A percentile compares a stretch with the other conserved stretches of the same genome.
These are phyloP conservation scores for Acinonyx jubatus DNA, from an alignment of 2,113 vertebrate species.

Conservation along the genomic window DNA sequence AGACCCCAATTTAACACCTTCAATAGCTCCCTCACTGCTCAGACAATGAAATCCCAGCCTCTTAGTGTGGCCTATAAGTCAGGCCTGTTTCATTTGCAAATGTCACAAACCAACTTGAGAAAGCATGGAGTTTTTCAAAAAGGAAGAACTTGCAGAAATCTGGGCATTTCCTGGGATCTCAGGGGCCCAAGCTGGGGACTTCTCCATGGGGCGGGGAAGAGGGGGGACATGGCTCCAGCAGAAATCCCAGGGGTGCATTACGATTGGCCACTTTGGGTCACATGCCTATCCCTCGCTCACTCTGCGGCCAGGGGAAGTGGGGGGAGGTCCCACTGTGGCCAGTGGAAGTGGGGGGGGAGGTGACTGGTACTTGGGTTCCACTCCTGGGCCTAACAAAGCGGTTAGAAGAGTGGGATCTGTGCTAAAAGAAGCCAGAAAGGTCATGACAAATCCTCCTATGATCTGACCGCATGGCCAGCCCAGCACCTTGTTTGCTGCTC, in stretches of 20 bases:
- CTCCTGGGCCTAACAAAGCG: not conserved
- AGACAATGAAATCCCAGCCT: not conserved
- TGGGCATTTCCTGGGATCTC: not conserved
- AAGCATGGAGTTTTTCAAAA: not conserved
- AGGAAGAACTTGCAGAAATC: not conserved
- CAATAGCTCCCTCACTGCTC: not conserved
- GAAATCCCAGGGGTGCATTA: not conserved
- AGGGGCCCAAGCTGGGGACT: not conserved
- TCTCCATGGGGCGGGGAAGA: not conserved
- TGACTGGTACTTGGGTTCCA: not conserved
- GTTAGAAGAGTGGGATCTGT: not conserved
- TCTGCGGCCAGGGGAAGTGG: too few species aligned
- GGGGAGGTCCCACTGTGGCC: too few species aligned
- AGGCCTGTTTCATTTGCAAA: not conserved
- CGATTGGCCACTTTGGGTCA: not conserved
- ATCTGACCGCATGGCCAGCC: not conserved
- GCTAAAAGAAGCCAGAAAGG: not conserved
- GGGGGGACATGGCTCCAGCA: accelerated
- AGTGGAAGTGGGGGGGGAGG: not conserved
- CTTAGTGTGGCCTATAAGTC: not conserved
- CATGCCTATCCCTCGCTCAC: not conserved
- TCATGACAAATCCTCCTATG: not conserved
- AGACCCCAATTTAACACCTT: not conserved
- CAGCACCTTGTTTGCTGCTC: not conserved
- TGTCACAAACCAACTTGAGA: not conserved